Evolutionary conservation across 2,888 invertebrate genomes (phyloP), one percentile per base, ranked within the genome.

Genomic region (Perdita meconis): DNA sequence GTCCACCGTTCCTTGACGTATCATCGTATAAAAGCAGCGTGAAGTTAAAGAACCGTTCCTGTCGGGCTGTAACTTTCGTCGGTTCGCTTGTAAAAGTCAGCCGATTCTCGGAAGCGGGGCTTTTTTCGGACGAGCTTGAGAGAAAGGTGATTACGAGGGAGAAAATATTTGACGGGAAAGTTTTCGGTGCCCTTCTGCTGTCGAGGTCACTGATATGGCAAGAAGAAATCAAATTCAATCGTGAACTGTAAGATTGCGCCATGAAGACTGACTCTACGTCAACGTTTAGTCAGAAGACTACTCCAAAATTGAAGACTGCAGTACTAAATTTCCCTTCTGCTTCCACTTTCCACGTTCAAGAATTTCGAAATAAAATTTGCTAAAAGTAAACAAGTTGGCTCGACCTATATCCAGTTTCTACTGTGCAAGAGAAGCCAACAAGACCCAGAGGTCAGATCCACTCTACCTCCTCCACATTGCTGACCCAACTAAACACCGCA

Each of bases 21-120:
- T 82, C 82, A 75, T 70, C 77, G 77, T 85, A 78, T 84, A 85
- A 85, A 85, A 85, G 78, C 84, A 85, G 85, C 85, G 75, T 80
- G 84, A 84, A 85, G 80, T 80, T 85, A 82, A 84, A 73, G 84
- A 84, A 79, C 77, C 78, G 69, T 75, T 66, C 63, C 56, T 57
- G 12, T 61, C 65, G 10, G 80, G 85, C 63, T 68, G 84, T 85
- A 85, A 85, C 83, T 85, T 85, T 84, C 68, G 80, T 84, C 57
- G 68, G 53, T 61, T 64, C 80, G 84, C 85, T 73, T 78, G 75
- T 86, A 86, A 84, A 85, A 86, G 86, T 85, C 86, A 80, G 51
- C 65, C 74, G 63, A 64, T 82, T 82, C 80, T 68, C 72, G 34
- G 71, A 71, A 77, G 73, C 66, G 61, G 59, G 53, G 57, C 42